phyloP scores from a whole-genome alignment of 2,113 vertebrate genomes.

The Pseudolaguvia tuberculata region DNA sequence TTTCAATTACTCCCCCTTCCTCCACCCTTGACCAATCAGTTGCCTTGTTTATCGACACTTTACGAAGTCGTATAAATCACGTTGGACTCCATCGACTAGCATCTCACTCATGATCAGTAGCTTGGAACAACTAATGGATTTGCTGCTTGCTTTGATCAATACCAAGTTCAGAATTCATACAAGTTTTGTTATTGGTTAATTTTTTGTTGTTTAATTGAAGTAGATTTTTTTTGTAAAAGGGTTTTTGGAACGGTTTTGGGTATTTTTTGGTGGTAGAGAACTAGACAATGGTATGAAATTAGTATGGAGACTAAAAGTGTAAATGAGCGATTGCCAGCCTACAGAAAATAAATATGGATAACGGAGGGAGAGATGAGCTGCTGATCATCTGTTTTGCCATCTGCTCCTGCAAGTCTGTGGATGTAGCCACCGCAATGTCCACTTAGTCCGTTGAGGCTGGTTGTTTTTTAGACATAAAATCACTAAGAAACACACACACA shows the following conservation, averaged over 20 bases:
- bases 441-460: conserved; percentile 59
- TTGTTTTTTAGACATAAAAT: conserved; percentile 48
- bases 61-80: conserved; percentile 68
- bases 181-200: conserved; percentile 55
- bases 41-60: conserved; percentile 66
- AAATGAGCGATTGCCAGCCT: conserved; percentile 68
- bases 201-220: conserved; percentile 48
- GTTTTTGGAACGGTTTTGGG: not conserved
- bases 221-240: conserved; percentile 44
- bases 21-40: conserved; percentile 63
- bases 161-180: conserved; percentile 62
- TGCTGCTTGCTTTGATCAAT: conserved; percentile 73
- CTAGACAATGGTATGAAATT: conserved; percentile 50
- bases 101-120: conserved; percentile 66
- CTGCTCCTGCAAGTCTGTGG: conserved; percentile 66
- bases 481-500: conserved; percentile 33
- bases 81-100: conserved; percentile 64
- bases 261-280: conserved; percentile 34
- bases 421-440: conserved; percentile 66
- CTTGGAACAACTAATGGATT: conserved; percentile 72
- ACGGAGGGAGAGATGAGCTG: conserved; percentile 71
- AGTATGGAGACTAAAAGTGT: conserved; percentile 59
- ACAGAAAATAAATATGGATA: conserved; percentile 78
- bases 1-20: conserved; percentile 52
- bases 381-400: conserved; percentile 77